A percentile compares a stretch with the other conserved stretches of the same genome.
Evolutionary conservation across 2,888 invertebrate genomes (phyloP).

Genomic region (Anarsia innoxiella): DNA sequence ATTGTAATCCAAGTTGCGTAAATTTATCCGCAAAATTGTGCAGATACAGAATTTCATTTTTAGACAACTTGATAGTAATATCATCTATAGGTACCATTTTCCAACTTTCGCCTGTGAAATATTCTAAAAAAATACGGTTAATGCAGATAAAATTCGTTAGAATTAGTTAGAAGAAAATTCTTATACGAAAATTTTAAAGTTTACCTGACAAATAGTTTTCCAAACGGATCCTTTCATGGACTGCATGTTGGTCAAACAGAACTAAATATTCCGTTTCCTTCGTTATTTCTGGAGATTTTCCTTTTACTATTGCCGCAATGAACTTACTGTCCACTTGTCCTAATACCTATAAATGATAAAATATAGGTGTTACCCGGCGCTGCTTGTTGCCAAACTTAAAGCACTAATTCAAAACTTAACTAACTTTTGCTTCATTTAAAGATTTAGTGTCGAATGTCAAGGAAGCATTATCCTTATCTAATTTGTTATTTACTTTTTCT

Average conservation of each 20-base stretch:
- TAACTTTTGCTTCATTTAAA: slow-evolving; percentile 44
- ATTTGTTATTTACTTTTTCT: slow-evolving; percentile 38
- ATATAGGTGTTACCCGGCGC: not conserved
- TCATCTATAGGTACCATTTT: slow-evolving; percentile 38
- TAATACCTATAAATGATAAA: slow-evolving; percentile 65
- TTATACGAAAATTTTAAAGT: too few species aligned
- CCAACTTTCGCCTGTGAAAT: slow-evolving; percentile 54
- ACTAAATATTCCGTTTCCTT: slow-evolving; percentile 69
- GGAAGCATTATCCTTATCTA: slow-evolving; percentile 39
- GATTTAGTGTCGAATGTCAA: slow-evolving; percentile 44
- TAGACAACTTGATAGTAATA: slow-evolving; percentile 39
- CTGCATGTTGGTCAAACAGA: slow-evolving; percentile 91
- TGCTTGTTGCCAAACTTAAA: too few species aligned
- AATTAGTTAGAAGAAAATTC: too few species aligned
- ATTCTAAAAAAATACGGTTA: slow-evolving; percentile 63
- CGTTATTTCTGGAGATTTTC: slow-evolving; percentile 28
- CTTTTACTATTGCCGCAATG: slow-evolving; percentile 70
- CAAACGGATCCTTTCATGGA: slow-evolving; percentile 87
- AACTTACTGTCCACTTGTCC: slow-evolving; percentile 86
- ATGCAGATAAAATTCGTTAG: too few species aligned
- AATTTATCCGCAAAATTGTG: slow-evolving; percentile 72
- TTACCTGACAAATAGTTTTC: slow-evolving; percentile 74
- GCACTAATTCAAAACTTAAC: too few species aligned
- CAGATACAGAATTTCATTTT: slow-evolving; percentile 70
- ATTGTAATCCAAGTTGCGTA: slow-evolving; percentile 73